These are phyloP conservation scores for Dolichopus griseipennis DNA, from an alignment of 2,888 invertebrate genomes.

Conservation along the genomic window DNA sequence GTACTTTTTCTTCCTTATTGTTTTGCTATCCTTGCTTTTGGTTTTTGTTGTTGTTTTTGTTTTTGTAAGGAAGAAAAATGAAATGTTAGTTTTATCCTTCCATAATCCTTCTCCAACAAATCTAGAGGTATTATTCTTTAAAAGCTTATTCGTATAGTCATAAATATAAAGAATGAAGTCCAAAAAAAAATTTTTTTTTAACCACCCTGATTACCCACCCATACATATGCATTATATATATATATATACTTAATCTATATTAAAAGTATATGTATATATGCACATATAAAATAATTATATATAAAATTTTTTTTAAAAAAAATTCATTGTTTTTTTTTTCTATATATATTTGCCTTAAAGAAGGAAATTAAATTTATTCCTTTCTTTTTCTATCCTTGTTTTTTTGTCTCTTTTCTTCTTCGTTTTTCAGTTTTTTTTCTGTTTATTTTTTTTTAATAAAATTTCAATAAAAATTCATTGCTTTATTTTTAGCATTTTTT, in stretches of 20 bases:
- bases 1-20: not conserved
- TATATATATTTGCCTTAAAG: not conserved
- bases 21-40: not conserved
- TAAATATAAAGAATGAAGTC: too few species aligned
- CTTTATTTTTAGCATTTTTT: not conserved
- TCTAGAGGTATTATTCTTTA: not conserved
- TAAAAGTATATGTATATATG: too few species aligned
- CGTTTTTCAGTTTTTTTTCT: not conserved
- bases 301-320: too few species aligned
- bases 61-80: not conserved
- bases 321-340: too few species aligned
- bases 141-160: not conserved
- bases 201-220: too few species aligned
- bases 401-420: not conserved
- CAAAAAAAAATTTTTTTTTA: too few species aligned
- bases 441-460: not conserved
- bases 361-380: not conserved
- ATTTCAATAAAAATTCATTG: conserved; percentile 3
- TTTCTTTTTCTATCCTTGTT: too few species aligned
- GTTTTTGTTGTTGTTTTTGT: not conserved
- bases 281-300: too few species aligned
- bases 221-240: too few species aligned
- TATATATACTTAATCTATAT: too few species aligned
- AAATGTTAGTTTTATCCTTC: conserved; percentile 1
- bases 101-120: too few species aligned